phyloP scores from a whole-genome alignment of 2,888 invertebrate genomes.

The Hylaea fasciaria region DNA sequence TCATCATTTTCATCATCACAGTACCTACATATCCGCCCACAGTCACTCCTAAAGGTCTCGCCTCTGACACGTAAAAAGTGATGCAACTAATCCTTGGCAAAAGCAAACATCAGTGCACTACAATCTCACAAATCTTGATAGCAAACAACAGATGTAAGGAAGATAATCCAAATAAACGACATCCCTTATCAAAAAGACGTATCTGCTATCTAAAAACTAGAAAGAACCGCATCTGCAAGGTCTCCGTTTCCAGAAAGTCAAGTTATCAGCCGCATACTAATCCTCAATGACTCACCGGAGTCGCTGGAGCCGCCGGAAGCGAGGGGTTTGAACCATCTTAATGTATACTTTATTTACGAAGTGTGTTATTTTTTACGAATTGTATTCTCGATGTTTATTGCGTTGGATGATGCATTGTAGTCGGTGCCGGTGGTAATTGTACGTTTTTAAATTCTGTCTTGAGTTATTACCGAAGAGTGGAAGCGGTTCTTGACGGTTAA shows the following conservation, averaged over 20 bases:
- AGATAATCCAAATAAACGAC: too few relatives aligned
- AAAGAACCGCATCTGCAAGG: neutral
- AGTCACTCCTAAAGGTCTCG: too few relatives aligned
- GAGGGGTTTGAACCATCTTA: constrained; percentile 27
- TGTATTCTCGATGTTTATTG: constrained; percentile 22
- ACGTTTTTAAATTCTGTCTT: constrained; percentile 12
- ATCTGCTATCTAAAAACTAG: too few relatives aligned
- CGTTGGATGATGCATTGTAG: constrained; percentile 17
- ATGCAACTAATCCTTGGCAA: too few relatives aligned
- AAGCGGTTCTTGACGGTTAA: neutral
- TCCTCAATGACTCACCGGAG: constrained; percentile 33
- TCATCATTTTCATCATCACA: too few relatives aligned
- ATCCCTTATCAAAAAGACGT: too few relatives aligned
- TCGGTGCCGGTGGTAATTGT: constrained; percentile 9
- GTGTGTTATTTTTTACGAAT: constrained; percentile 10
- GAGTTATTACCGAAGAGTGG: neutral
- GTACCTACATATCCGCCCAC: too few relatives aligned
- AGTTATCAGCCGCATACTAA: constrained; percentile 32
- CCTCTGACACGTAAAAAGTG: too few relatives aligned
- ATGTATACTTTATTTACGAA: constrained; percentile 16
- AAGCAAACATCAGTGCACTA: too few relatives aligned
- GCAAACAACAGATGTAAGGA: too few relatives aligned
- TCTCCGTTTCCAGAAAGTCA: constrained; percentile 2
- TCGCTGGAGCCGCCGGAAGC: constrained; percentile 31
- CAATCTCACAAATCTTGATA: too few relatives aligned